phyloP scores from a whole-genome alignment of 1,140 invertebrate species.

The Euura saliciscinereae region DNA sequence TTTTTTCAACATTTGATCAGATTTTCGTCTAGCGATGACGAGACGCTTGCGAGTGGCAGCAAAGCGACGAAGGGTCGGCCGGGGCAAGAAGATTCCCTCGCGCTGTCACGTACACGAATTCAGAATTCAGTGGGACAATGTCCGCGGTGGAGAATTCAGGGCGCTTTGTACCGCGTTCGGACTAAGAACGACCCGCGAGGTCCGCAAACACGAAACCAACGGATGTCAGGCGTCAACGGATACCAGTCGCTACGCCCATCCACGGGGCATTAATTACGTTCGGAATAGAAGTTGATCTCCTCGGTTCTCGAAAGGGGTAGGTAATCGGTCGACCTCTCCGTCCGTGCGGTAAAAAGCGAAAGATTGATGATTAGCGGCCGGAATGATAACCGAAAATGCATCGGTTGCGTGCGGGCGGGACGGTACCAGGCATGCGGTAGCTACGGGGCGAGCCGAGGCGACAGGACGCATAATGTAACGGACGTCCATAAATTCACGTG shows the following conservation, averaged over 20 bases:
- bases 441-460: constrained; percentile 40
- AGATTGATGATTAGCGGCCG: background rate
- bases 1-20: background rate
- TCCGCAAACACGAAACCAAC: too few species aligned
- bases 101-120: constrained; percentile 45
- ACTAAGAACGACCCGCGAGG: too few species aligned
- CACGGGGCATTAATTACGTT: too few species aligned
- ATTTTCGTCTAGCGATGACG: background rate
- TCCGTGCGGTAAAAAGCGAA: background rate
- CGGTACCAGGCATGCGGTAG: constrained; percentile 53
- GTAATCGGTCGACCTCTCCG: background rate
- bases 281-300: too few species aligned
- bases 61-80: constrained; percentile 15
- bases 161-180: too few species aligned
- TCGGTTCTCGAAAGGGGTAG: too few species aligned
- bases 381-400: constrained; percentile 39
- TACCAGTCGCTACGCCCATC: too few species aligned
- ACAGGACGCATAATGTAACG: constrained; percentile 59
- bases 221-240: too few species aligned
- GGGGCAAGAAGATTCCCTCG: constrained; percentile 44
- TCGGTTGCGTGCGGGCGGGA: constrained; percentile 52
- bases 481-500: constrained; percentile 59
- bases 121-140: background rate
- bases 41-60: background rate
- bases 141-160: constrained; percentile 10